Evolutionary conservation across 2,113 vertebrate species (phyloP), one percentile per base, ranked within the genome.

Genomic region (Columba janthina): DNA sequence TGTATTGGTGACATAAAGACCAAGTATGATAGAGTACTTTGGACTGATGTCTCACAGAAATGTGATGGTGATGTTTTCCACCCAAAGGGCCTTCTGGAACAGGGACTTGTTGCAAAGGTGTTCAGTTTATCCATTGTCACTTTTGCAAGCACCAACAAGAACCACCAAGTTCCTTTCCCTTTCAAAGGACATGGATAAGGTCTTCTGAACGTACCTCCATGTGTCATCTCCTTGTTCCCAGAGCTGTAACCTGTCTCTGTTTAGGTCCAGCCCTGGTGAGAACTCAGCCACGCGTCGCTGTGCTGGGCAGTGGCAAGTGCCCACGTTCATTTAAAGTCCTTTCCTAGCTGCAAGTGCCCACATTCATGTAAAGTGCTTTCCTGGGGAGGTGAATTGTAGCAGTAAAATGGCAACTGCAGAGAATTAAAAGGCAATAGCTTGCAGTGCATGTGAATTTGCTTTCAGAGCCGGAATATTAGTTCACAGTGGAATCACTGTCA

Each of bases 241-340:
- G 58, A 36, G n/a, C 64, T 51, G 1, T 32, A 10, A 19, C 21
- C 32, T 20, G 14, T 22, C 36, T 74, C 32, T 73, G 0, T 24
- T 61, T 29, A 7, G 29, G 72, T 38, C 53, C 32, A 9, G 53
- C 21, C 2, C 80, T 15, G 76, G 29, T 44, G 58, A 62, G 40
- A 28, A 17, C 32, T 16, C 5, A 34, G 19, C 72, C 61, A 7
- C 4, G 1, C 2, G 4, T 42, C 5, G 2, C 54, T 25, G 28
- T 4, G 22, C 10, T 44, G 42, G 53, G 62, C 31, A 62, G 42
- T 51, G 34, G 21, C 48, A 12, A 61, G 72, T 25, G 38, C 53
- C 60, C 32, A 74, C 18, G 0, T 38, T 44, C 4, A 0, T 40
- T 57, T n/a, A 3, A 79, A 75, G 69, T 40, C 50, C 62, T 89